These are phyloP conservation scores for Heterocephalus glaber DNA, from an alignment of 2,113 vertebrate species.

Conservation along the genomic window DNA sequence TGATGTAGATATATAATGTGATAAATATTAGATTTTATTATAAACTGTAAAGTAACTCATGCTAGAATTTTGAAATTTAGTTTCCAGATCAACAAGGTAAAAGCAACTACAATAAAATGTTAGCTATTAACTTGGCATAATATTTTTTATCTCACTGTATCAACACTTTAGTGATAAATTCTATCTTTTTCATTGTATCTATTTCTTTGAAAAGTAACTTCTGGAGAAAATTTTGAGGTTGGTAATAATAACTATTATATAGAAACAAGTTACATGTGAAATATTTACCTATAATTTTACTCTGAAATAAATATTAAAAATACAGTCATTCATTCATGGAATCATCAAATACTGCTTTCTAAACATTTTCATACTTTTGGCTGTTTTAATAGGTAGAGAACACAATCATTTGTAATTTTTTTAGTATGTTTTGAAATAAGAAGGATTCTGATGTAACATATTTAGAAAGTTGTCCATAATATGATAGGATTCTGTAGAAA, in stretches of 20 bases:
- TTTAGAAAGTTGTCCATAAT: not conserved
- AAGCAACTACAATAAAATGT: conserved; percentile 45
- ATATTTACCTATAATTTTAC: not conserved
- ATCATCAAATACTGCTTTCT: not conserved
- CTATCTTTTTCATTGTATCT: not conserved
- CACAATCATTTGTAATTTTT: not conserved
- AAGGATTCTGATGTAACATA: not conserved
- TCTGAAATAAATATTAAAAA: not conserved
- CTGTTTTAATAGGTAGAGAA: not conserved
- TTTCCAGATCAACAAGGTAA: conserved; percentile 58
- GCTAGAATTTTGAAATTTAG: conserved; percentile 47
- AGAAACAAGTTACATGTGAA: not conserved
- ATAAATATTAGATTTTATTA: conserved; percentile 48
- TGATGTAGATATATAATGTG: conserved; percentile 31
- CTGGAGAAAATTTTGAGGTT: not conserved
- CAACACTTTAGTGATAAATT: not conserved
- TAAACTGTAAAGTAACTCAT: conserved; percentile 32
- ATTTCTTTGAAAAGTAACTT: not conserved
- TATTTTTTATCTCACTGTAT: not conserved
- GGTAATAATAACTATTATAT: not conserved
- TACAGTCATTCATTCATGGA: not conserved
- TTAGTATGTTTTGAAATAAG: not conserved
- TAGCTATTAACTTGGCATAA: not conserved
- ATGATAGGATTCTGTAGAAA: not conserved
- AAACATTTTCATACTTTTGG: not conserved